Conservation (phyloP, 2,888 invertebrate species). For the Pseudoips prasinana region DNA sequence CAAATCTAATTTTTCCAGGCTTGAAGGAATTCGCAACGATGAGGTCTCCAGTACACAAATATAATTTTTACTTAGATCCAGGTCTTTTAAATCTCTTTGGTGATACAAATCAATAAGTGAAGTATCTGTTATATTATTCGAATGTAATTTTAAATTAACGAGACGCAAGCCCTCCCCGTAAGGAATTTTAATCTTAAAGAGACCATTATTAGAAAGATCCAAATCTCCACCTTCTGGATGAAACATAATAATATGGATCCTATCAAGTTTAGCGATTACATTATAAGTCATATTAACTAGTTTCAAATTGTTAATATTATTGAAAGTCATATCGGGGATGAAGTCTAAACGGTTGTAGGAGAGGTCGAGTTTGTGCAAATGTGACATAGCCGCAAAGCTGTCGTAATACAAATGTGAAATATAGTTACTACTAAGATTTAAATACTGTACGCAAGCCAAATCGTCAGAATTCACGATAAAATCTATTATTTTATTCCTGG, state of each 20-base stretch:
- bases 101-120: slow-evolving; percentile 45
- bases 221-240: slow-evolving; percentile 60
- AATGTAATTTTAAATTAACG: slow-evolving; percentile 46
- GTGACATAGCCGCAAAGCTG: slow-evolving; percentile 57
- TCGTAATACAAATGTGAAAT: slow-evolving; percentile 49
- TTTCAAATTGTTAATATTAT: slow-evolving; percentile 50
- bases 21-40: slow-evolving; percentile 52
- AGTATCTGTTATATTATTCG: slow-evolving; percentile 57
- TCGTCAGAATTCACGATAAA: slow-evolving; percentile 56
- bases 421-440: slow-evolving; percentile 62
- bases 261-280: slow-evolving; percentile 43
- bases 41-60: slow-evolving; percentile 47
- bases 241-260: slow-evolving; percentile 53
- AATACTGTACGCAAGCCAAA: slow-evolving; percentile 47
- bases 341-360: slow-evolving; percentile 55
- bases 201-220: slow-evolving; percentile 62
- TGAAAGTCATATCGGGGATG: slow-evolving; percentile 55
- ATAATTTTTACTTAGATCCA: slow-evolving; percentile 57
- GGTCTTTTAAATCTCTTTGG: slow-evolving; percentile 45
- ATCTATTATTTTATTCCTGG: slow-evolving; percentile 50
- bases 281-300: slow-evolving; percentile 62
- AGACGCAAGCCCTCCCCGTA: slow-evolving; percentile 52
- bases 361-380: slow-evolving; percentile 65
- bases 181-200: slow-evolving; percentile 50
- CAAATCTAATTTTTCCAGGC: slow-evolving; percentile 50